Evolutionary conservation across 2,113 vertebrate genomes (phyloP), one percentile per base, ranked within the genome.

Genomic region (Myotis brandtii): DNA sequence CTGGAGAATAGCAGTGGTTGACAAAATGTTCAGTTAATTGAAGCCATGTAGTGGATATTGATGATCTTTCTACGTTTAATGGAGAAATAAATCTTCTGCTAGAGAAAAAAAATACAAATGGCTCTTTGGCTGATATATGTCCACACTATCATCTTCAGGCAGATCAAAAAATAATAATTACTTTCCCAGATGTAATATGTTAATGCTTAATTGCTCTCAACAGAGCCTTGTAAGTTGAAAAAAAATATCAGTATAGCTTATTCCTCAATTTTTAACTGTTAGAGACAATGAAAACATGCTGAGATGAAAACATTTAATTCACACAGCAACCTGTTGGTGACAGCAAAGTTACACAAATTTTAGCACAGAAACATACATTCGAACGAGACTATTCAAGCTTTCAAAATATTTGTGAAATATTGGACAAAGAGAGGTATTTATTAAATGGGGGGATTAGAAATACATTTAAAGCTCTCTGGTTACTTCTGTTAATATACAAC

Each of bases 291-390:
- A 59, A 89, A 96, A 95, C 82, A 25, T 25, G 75, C 37, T 25
- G 17, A 93, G 52, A 95, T 0, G 0, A 89, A 97, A 96, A 46
- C 9, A 86, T 96, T 96, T 97, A 96, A 96, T 98, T 98, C 98
- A 98, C 96, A 83, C 43, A 59, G 79, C 89, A 97, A 98, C 98
- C 98, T 98, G 98, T 96, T 98, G 98, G 98, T 98, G 99, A 98
- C 98, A 99, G 98, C 96, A 98, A 96, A 98, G 98, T 96, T 97
- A 96, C 98, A 98, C 87, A 95, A 37, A 97, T 96, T 93, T 40
- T 27, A 86, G 32, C 50, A 93, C 69, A 70, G 70, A 98, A 96
- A 84, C 9, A 34, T 5, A 5, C 54, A 83, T 73, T 86, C n/a
- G 93, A 86, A 98, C 77, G 59, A 69, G 37, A 84, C 70, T 79